phyloP scores from a whole-genome alignment of 2,113 vertebrate species.

The Notothenia coriiceps region DNA sequence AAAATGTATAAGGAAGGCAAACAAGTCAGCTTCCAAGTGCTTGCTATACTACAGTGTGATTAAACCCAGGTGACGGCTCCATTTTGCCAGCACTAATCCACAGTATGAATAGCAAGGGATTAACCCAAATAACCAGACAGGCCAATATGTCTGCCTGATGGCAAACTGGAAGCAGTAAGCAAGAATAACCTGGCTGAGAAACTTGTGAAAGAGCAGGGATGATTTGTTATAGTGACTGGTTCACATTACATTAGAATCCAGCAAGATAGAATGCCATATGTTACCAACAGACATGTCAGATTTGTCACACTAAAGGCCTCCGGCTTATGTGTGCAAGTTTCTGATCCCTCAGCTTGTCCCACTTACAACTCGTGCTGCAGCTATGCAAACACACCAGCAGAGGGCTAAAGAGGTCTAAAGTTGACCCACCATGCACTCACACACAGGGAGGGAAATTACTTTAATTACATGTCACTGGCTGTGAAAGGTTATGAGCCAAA shows the following conservation, averaged over 20 bases:
- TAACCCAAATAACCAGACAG: constrained; percentile 66
- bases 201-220: not conserved
- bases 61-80: constrained; percentile 45
- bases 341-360: not conserved
- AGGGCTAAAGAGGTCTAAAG: constrained; percentile 51
- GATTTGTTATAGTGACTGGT: not conserved
- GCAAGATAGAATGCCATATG: not conserved
- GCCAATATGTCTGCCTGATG: constrained; percentile 27
- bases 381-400: constrained; percentile 58
- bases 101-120: constrained; percentile 67
- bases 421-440: not conserved
- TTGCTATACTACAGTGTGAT: constrained; percentile 44
- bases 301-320: not conserved
- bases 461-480: not conserved
- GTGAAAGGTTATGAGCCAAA: not conserved
- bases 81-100: constrained; percentile 68
- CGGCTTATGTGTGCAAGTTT: too few relatives aligned
- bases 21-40: not conserved
- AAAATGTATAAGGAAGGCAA: not conserved
- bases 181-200: not conserved
- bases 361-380: constrained; percentile 13
- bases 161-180: constrained; percentile 4
- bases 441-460: not conserved
- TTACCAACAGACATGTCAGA: not conserved
- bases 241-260: not conserved